Conservation (phyloP, 2,113 vertebrate genomes). For the Crotalus tigris region DNA sequence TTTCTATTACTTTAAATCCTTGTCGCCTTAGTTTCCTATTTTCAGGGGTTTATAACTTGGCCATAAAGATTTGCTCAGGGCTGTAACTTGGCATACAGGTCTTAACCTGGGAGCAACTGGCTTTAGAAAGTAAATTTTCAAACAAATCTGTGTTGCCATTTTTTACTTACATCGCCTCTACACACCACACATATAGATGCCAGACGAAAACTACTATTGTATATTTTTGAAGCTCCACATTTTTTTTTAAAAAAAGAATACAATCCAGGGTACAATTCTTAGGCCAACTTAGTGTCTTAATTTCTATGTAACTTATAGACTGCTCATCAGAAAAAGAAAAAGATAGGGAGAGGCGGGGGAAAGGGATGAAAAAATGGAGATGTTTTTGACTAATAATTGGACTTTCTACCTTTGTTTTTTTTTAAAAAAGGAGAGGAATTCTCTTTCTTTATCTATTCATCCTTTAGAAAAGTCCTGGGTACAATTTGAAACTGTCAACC, state of each 20-base stretch:
- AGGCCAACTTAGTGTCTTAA: not conserved
- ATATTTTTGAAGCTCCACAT: not conserved
- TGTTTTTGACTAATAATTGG: not conserved
- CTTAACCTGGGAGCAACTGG: conserved; percentile 68
- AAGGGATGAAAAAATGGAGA: not conserved
- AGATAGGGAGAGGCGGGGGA: not conserved
- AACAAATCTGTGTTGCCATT: conserved; percentile 55
- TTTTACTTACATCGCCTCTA: not conserved
- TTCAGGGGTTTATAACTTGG: conserved; percentile 76
- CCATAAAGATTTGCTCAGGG: conserved; percentile 71
- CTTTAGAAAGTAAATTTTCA: conserved; percentile 62
- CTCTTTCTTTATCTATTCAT: not conserved
- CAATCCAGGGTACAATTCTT: not conserved
- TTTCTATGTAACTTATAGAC: not conserved
- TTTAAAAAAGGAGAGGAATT: not conserved
- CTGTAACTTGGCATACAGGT: conserved; percentile 68
- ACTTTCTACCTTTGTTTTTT: not conserved
- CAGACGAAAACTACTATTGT: not conserved
- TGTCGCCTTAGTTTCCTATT: conserved; percentile 79
- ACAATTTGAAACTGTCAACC: not conserved
- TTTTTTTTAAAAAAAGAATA: not conserved
- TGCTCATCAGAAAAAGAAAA: not conserved
- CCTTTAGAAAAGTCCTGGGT: not conserved
- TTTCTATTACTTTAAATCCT: conserved; percentile 86
- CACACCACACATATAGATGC: conserved; percentile 9